Percentiles rank a stretch among this genome's conserved stretches.
phyloP scores from a whole-genome alignment of 2,888 invertebrate genomes.

The Rapana venosa region DNA sequence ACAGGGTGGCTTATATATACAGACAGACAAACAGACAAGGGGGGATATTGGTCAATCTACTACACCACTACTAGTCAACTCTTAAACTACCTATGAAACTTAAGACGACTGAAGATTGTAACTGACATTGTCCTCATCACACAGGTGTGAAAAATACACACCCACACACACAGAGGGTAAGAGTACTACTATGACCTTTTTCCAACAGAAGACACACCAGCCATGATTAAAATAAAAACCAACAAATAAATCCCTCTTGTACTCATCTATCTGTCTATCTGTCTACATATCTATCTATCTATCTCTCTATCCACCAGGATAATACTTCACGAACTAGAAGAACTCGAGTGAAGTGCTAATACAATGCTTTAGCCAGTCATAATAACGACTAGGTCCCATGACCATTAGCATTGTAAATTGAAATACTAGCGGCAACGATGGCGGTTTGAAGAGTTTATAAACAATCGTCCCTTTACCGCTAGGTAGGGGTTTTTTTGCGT shows the following conservation, averaged over 20 bases:
- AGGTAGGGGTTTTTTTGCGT: no score
- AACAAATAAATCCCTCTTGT: not conserved
- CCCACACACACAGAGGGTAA: not conserved
- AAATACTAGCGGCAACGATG: not conserved
- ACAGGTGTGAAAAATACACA: not conserved
- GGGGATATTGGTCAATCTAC: not conserved
- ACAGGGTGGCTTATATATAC: no score
- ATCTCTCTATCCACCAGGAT: not conserved
- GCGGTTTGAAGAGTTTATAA: not conserved
- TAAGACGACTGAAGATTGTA: not conserved
- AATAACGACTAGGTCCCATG: not conserved
- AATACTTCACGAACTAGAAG: not conserved
- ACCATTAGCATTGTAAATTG: conserved; percentile 2
- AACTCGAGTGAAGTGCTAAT: not conserved
- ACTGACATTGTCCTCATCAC: not conserved
- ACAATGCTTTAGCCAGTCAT: not conserved
- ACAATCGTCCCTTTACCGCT: not conserved
- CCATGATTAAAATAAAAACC: not conserved
- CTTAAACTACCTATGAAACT: not conserved
- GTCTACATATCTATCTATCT: not conserved
- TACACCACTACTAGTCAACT: not conserved
- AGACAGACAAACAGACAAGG: no score
- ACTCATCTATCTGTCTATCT: not conserved
- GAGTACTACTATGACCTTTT: no score
- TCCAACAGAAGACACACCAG: no score